Evolutionary conservation across 2,888 invertebrate genomes (phyloP).

Genomic region (Conops quadrifasciatus): DNA sequence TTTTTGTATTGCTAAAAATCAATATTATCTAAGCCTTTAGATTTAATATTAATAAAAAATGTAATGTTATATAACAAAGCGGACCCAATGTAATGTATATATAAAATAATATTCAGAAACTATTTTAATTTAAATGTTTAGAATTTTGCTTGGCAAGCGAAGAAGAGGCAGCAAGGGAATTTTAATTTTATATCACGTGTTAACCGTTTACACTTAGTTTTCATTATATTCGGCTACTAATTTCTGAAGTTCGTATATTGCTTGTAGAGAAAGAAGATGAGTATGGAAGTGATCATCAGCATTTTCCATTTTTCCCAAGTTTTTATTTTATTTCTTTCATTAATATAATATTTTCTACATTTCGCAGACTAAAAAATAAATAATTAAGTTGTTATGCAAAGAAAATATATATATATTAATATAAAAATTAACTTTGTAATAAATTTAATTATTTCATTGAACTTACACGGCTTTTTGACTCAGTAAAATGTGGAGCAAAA

Average conservation of each 20-base stretch:
- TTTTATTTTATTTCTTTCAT: background rate
- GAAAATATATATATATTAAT: background rate
- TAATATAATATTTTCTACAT: background rate
- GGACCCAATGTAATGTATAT: slow-evolving; percentile 6
- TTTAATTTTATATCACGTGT: slow-evolving; percentile 24
- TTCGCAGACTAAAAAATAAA: slow-evolving; percentile 15
- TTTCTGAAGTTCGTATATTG: background rate
- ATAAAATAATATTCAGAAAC: background rate
- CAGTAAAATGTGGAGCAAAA: no score
- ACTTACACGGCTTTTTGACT: no score
- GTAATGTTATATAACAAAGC: background rate
- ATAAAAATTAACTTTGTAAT: no score
- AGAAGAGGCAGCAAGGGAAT: slow-evolving; percentile 9
- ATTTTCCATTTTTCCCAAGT: slow-evolving; percentile 8
- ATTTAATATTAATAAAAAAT: slow-evolving; percentile 11
- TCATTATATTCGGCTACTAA: background rate
- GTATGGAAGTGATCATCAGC: background rate
- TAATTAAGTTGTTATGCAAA: slow-evolving; percentile 25
- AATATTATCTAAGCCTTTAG: slow-evolving; percentile 19
- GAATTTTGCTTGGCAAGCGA: background rate
- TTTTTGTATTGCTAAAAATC: background rate
- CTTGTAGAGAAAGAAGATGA: background rate
- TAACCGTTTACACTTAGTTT: slow-evolving; percentile 12
- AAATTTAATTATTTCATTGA: no score
- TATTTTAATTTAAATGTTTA: slow-evolving; percentile 7